Percentiles rank a stretch among this genome's conserved stretches.
These are phyloP conservation scores for Dunckerocampus dactyliophorus DNA, from an alignment of 2,113 vertebrate species.

Conservation along the genomic window DNA sequence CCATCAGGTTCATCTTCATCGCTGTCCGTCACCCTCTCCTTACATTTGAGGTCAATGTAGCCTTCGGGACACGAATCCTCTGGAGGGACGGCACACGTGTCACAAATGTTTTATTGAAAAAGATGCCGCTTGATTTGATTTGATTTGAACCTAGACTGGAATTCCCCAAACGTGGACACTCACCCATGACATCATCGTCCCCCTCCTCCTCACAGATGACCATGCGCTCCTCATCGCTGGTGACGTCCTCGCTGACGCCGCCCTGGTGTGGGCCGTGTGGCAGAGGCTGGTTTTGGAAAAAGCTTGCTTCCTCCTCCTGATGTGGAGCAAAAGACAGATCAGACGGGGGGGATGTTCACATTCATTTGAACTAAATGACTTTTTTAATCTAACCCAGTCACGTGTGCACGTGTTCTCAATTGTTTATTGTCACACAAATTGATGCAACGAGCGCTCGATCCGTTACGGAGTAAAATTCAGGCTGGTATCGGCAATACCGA, in stretches of 20 bases:
- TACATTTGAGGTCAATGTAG: constrained; percentile 89
- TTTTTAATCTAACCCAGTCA: no score
- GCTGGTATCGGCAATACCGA: no score
- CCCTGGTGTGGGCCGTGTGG: constrained; percentile 67
- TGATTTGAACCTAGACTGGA: no score
- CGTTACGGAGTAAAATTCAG: no score
- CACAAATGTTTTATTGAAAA: no score
- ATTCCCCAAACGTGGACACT: constrained; percentile 45
- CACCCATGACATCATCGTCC: constrained; percentile 87
- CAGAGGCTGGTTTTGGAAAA: constrained; percentile 44
- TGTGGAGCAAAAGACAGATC: background rate
- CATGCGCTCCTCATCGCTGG: constrained; percentile 88
- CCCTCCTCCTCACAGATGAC: constrained; percentile 89
- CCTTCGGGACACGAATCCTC: constrained; percentile 81
- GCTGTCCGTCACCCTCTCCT: constrained; percentile 87
- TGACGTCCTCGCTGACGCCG: constrained; percentile 82
- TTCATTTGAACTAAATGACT: no score
- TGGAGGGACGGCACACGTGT: constrained; percentile 12
- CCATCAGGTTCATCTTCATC: constrained; percentile 83
- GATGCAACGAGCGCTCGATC: no score
- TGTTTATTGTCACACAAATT: no score
- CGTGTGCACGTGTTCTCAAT: no score
- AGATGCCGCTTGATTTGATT: no score
- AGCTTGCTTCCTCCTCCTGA: constrained; percentile 52
- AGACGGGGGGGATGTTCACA: no score